A percentile compares a stretch with the other conserved stretches of the same genome.
Conservation (phyloP, 2,888 invertebrate genomes). For the Branchipolynoe longqiensis region DNA sequence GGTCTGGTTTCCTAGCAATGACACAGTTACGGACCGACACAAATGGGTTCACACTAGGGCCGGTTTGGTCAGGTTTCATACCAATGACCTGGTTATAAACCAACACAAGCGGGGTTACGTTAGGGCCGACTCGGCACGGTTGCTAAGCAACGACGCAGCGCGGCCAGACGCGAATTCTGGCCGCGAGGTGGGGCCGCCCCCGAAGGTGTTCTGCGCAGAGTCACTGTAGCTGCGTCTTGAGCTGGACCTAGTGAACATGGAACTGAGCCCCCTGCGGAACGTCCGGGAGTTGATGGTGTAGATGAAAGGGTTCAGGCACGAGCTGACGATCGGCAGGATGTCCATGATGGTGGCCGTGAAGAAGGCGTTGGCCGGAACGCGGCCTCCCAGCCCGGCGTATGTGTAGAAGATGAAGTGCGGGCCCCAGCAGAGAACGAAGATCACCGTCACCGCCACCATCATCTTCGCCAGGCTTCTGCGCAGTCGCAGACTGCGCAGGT, state of each 20-base stretch:
- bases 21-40: too few relatives aligned
- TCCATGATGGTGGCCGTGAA: conserved; percentile 60
- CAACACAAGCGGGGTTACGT: too few relatives aligned
- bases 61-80: too few relatives aligned
- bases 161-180: too few relatives aligned
- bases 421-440: conserved; percentile 63
- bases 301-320: conserved; percentile 62
- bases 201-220: conserved; percentile 23
- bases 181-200: not conserved
- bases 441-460: conserved; percentile 63
- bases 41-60: too few relatives aligned
- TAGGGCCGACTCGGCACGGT: too few relatives aligned
- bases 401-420: conserved; percentile 60
- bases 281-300: conserved; percentile 62
- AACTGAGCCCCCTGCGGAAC: conserved; percentile 50
- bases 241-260: not conserved
- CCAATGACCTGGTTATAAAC: too few relatives aligned
- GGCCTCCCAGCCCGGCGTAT: conserved; percentile 40
- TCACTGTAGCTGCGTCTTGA: not conserved
- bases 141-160: too few relatives aligned
- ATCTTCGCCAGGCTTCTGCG: conserved; percentile 63
- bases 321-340: conserved; percentile 62
- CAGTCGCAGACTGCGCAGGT: conserved; percentile 38
- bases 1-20: too few relatives aligned
- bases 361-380: conserved; percentile 57